Base-by-base conservation (phyloP, 1,140 invertebrate species). In the Berghia stephanieae region DNA sequence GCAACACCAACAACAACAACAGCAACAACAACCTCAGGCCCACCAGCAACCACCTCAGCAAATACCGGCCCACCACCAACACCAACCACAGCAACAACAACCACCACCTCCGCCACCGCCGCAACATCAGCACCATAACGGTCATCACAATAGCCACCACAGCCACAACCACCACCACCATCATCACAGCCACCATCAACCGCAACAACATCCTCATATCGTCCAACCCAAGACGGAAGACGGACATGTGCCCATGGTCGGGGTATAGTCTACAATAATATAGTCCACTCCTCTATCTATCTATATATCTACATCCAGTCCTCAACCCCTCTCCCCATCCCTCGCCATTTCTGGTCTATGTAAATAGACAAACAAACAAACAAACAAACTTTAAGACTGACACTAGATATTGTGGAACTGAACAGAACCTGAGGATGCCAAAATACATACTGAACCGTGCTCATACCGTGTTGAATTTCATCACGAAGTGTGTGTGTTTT, bases 21-120 rank as follows among this genome's bases (percentile, higher is more conserved):
- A 43, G 31, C 70, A 43, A 24, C 70, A 72, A 18, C 70, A 72
- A n/a, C 63, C 63, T 40, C 75, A 69, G 49, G 63, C 44, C 34
- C 55, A 69, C 5, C 27, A 69, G 2, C 49, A 42, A n/a, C 38
- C 31, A 24, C 38, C 55, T 0, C 66, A 63, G 72, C 72, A 75
- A n/a, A n/a, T 31, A 27, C 21, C 55, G 34, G 43, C 46, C 18
- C 72, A 69, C 27, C 67, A 70, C 3, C 78, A 69, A 16, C 78
- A 72, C 31, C 73, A 77, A n/a, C 44, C 44, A 0, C 52, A 27
- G 42, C 52, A 77, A 18, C 79, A 80, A 16, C 79, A 77, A 24
- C 79, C 77, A 1, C 57, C 34, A 34, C 36, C 10, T 4, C 66
- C 34, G 66, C 69, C 43, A 4, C 69, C 43, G 43, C 44, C 16